Percentiles rank a stretch among this genome's conserved stretches.
phyloP scores from a whole-genome alignment of 2,888 invertebrate genomes.

The Neria commutata region DNA sequence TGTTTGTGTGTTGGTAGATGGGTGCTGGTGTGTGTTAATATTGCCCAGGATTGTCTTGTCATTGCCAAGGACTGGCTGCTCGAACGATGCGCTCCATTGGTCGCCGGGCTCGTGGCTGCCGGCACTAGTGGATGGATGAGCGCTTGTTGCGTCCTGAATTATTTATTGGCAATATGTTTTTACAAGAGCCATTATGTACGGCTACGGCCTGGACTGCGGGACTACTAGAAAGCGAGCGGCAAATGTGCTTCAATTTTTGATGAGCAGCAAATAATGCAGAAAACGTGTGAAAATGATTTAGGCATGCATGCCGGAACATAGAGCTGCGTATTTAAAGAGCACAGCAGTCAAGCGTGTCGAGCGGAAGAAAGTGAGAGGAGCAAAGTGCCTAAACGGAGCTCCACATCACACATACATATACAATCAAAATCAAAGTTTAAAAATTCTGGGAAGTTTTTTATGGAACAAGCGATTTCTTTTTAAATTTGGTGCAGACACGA shows the following conservation, averaged over 20 bases:
- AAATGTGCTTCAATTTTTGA: neutral
- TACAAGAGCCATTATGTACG: conserved; percentile 42
- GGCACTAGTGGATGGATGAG: conserved; percentile 31
- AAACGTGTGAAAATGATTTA: neutral
- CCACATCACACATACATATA: too few species aligned
- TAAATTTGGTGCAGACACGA: too few species aligned
- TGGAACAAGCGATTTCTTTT: too few species aligned
- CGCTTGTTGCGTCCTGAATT: conserved; percentile 51
- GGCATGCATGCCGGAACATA: neutral
- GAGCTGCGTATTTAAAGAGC: neutral
- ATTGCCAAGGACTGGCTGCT: conserved; percentile 6
- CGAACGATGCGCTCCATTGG: neutral
- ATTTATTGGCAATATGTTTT: conserved; percentile 50
- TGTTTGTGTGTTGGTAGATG: too few species aligned
- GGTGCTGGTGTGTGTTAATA: too few species aligned
- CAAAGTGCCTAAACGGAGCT: too few species aligned
- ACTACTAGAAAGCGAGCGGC: neutral
- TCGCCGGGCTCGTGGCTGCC: neutral
- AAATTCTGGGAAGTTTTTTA: too few species aligned
- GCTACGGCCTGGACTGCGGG: too few species aligned
- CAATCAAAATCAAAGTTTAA: too few species aligned
- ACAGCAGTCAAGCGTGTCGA: too few species aligned
- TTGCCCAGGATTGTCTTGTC: too few species aligned
- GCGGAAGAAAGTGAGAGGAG: too few species aligned
- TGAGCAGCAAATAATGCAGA: neutral